A percentile compares a stretch with the other conserved stretches of the same genome.
Conservation (phyloP, 2,113 vertebrate species). For the Calypte anna region DNA sequence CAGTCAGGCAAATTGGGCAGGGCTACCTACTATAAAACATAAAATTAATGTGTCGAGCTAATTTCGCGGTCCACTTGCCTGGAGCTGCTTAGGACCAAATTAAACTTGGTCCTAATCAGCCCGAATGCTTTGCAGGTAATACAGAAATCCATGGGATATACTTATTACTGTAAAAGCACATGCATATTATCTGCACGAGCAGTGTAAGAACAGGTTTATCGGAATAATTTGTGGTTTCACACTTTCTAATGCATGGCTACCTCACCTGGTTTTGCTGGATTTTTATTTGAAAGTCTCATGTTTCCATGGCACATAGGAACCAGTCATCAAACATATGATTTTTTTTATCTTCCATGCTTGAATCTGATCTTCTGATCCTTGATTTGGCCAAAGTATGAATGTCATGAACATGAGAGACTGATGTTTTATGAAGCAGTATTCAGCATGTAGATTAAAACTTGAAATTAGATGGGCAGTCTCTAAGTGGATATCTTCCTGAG, state of each 20-base stretch:
- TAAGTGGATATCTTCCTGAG: neutral
- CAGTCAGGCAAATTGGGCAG: constrained; percentile 39
- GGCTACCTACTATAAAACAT: constrained; percentile 40
- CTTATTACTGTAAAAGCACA: constrained; percentile 50
- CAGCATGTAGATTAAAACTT: neutral
- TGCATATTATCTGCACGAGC: constrained; percentile 34
- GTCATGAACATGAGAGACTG: neutral
- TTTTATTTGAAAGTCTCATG: neutral
- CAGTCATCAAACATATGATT: neutral
- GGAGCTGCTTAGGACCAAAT: constrained; percentile 52
- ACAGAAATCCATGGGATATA: constrained; percentile 37
- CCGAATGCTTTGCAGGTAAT: constrained; percentile 46
- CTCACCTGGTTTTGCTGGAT: neutral
- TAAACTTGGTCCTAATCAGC: constrained; percentile 48
- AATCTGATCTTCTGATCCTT: neutral
- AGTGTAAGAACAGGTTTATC: constrained; percentile 19
- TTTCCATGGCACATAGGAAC: neutral
- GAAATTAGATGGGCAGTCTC: neutral
- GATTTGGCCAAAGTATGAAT: neutral
- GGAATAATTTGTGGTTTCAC: constrained; percentile 15
- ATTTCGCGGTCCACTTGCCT: constrained; percentile 66
- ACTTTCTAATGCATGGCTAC: constrained; percentile 2
- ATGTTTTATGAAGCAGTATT: neutral
- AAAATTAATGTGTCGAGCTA: constrained; percentile 70
- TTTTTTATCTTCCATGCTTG: neutral